Evolutionary conservation across 2,113 vertebrate species (phyloP).

Genomic region (Microtus montanus): DNA sequence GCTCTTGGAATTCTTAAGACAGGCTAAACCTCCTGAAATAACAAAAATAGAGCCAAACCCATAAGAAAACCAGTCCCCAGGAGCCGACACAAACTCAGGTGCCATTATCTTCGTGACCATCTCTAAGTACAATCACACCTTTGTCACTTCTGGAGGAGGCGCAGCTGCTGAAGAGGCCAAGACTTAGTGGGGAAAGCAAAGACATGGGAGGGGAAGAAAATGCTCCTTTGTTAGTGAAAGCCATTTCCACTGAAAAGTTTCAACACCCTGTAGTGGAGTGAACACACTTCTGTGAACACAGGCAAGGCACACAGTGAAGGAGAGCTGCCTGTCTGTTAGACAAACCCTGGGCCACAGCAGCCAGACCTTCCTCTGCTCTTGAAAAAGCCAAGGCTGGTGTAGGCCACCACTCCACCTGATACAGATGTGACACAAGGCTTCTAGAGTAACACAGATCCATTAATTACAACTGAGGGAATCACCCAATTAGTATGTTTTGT

Average conservation of each 20-base stretch:
- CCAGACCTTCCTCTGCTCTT: background rate
- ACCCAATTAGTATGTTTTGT: background rate
- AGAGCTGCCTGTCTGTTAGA: slow-evolving; percentile 50
- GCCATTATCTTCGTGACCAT: slow-evolving; percentile 47
- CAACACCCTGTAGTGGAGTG: slow-evolving; percentile 63
- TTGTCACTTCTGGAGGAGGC: slow-evolving; percentile 74
- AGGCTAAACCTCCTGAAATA: slow-evolving; percentile 55
- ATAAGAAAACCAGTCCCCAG: slow-evolving; percentile 46
- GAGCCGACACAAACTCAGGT: slow-evolving; percentile 50
- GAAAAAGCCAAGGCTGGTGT: background rate
- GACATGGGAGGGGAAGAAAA: slow-evolving; percentile 69
- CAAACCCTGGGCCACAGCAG: slow-evolving; percentile 46
- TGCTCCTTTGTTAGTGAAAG: slow-evolving; percentile 64
- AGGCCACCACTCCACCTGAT: slow-evolving; percentile 38
- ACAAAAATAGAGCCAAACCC: slow-evolving; percentile 15
- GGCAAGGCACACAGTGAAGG: slow-evolving; percentile 31
- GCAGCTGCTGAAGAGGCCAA: slow-evolving; percentile 66
- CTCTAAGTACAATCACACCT: slow-evolving; percentile 66
- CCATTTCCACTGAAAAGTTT: slow-evolving; percentile 73
- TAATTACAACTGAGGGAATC: slow-evolving; percentile 55
- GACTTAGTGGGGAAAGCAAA: slow-evolving; percentile 41
- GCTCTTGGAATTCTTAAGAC: slow-evolving; percentile 17
- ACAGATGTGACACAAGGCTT: background rate
- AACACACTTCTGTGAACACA: slow-evolving; percentile 71
- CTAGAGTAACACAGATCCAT: background rate